Percentiles rank a stretch among this genome's conserved stretches.
Evolutionary conservation across 2,888 invertebrate genomes (phyloP).

Genomic region (Adelognathus sp.): DNA sequence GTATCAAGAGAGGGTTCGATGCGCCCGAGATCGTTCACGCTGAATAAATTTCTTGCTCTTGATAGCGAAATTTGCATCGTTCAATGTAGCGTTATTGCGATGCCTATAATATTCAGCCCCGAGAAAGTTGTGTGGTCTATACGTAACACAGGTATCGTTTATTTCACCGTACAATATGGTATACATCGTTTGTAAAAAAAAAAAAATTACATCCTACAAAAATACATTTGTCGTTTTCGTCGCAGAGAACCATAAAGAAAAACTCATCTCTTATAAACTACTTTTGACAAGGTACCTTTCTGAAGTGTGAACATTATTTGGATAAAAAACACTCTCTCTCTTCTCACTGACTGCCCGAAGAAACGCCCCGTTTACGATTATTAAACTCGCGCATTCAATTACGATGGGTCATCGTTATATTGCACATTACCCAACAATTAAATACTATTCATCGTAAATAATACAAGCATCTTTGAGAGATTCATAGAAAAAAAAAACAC

Average conservation of each 20-base stretch:
- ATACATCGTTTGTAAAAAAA: constrained; percentile 16
- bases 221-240: constrained; percentile 48
- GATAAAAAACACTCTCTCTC: constrained; percentile 46
- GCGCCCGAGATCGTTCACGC: constrained; percentile 24
- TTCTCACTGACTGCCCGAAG: neutral
- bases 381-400: constrained; percentile 24
- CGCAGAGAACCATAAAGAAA: constrained; percentile 40
- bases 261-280: constrained; percentile 63
- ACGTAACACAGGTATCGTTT: constrained; percentile 14
- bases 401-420: constrained; percentile 49
- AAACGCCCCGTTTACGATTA: neutral
- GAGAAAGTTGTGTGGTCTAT: neutral
- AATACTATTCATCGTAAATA: constrained; percentile 52
- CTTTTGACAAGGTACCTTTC: constrained; percentile 76
- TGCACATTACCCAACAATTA: constrained; percentile 63
- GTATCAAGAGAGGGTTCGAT: constrained; percentile 29
- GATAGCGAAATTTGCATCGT: constrained; percentile 11
- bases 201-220: constrained; percentile 8
- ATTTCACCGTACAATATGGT: constrained; percentile 16
- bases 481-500: constrained; percentile 5
- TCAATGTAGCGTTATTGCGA: neutral
- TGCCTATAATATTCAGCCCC: neutral
- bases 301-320: constrained; percentile 75
- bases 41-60: constrained; percentile 8
- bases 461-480: constrained; percentile 12